A percentile compares a stretch with the other conserved stretches of the same genome.
These are phyloP conservation scores for Alentia gelatinosa DNA, from an alignment of 2,888 invertebrate species.

Conservation along the genomic window DNA sequence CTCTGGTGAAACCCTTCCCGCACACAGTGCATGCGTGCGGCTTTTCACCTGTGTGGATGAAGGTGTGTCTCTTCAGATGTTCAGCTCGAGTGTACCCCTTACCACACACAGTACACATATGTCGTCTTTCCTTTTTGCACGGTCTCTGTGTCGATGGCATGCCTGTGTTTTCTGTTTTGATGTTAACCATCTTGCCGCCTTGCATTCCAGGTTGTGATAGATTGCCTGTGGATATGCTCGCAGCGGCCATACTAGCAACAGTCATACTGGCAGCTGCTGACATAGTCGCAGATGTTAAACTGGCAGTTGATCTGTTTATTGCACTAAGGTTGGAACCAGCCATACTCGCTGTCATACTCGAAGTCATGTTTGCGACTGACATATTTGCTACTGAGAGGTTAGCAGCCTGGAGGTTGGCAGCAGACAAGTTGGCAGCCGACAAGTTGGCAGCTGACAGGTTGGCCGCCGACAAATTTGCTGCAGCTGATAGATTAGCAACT, in stretches of 20 bases:
- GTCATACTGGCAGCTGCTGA: neutral
- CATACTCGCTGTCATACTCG: neutral
- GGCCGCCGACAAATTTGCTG: neutral
- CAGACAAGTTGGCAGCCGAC: neutral
- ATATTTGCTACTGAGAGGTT: neutral
- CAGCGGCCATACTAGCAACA: neutral
- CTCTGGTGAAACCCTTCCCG: neutral
- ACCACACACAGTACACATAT: neutral
- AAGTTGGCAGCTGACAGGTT: neutral
- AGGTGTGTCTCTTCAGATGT: neutral
- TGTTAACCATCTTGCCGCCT: neutral
- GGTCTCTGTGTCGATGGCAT: neutral
- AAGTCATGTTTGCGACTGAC: neutral
- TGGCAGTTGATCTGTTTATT: neutral
- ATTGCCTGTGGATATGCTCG: no score
- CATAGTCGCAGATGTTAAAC: neutral
- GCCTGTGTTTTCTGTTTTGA: neutral
- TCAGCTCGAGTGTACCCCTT: neutral
- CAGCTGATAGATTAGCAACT: neutral
- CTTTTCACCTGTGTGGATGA: constrained; percentile 10
- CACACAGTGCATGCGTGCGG: constrained; percentile 4
- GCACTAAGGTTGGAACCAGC: neutral
- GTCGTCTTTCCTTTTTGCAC: neutral
- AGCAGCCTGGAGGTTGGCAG: neutral
- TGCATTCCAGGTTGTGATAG: neutral